A percentile compares a stretch with the other conserved stretches of the same genome.
phyloP scores from a whole-genome alignment of 64 coral and sea anemone species.

The Montipora capricornis region DNA sequence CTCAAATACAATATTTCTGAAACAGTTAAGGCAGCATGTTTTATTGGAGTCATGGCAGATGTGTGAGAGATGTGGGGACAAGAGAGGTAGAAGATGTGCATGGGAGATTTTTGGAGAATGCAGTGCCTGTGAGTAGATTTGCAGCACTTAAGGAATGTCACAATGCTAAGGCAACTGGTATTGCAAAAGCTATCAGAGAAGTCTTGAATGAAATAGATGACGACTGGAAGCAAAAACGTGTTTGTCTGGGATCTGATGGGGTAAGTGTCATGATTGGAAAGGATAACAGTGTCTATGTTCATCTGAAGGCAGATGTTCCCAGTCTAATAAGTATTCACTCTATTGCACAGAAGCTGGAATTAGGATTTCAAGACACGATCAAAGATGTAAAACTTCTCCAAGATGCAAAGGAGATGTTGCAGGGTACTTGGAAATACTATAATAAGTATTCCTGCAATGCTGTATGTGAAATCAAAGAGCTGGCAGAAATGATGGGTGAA shows the following conservation, averaged over 20 bases:
- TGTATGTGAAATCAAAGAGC: neutral
- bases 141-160: slow-evolving; percentile 24
- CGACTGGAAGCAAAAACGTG: slow-evolving; percentile 48
- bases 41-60: slow-evolving; percentile 57
- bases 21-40: slow-evolving; percentile 16
- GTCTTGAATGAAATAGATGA: slow-evolving; percentile 15
- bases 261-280: slow-evolving; percentile 52
- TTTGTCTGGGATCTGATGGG: slow-evolving; percentile 51
- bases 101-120: slow-evolving; percentile 52
- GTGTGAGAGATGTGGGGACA: slow-evolving; percentile 41
- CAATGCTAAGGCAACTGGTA: slow-evolving; percentile 39
- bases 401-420: neutral
- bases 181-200: slow-evolving; percentile 25
- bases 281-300: slow-evolving; percentile 16
- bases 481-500: neutral
- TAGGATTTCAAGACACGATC: neutral
- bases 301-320: neutral
- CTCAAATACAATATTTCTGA: neutral
- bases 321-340: neutral
- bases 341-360: neutral
- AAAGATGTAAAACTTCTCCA: neutral
- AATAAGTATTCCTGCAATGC: neutral
- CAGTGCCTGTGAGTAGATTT: slow-evolving; percentile 30
- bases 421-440: neutral
- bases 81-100: slow-evolving; percentile 52